Percentiles rank a stretch among this genome's conserved stretches.
Conservation (phyloP, 2,888 invertebrate species). For the Beris chalybata region DNA sequence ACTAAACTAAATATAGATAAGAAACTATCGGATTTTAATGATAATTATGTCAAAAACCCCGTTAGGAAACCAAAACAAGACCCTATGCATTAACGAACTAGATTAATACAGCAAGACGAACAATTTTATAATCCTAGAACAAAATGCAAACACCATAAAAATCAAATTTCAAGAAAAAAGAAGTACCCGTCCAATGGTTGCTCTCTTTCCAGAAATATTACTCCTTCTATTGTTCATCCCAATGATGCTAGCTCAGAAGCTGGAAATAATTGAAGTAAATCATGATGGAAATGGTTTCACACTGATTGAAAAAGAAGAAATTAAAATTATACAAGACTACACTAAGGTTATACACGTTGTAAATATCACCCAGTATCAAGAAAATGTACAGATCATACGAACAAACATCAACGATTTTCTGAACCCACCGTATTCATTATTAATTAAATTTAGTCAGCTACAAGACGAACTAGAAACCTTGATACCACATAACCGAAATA, state of each 20-base stretch:
- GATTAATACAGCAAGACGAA: neutral
- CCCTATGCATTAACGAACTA: neutral
- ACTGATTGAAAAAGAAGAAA: too few relatives aligned
- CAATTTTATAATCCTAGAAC: too few relatives aligned
- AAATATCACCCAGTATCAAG: too few relatives aligned
- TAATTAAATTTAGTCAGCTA: slow-evolving; percentile 3
- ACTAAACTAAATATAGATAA: neutral
- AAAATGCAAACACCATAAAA: too few relatives aligned
- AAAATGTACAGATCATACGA: neutral
- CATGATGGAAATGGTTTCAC: too few relatives aligned
- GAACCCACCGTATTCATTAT: neutral
- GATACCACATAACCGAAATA: neutral
- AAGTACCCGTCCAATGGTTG: neutral
- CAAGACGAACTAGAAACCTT: slow-evolving; percentile 4
- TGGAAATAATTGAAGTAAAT: neutral
- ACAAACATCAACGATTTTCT: neutral
- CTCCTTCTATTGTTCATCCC: slow-evolving; percentile 1
- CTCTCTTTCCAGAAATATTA: slow-evolving; percentile 1
- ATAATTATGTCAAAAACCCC: neutral
- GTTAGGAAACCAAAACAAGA: neutral
- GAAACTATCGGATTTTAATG: neutral
- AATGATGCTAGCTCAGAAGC: neutral
- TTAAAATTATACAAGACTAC: too few relatives aligned
- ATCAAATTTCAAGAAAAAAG: too few relatives aligned
- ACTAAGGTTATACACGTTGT: too few relatives aligned